Conservation (phyloP, 2,113 vertebrate genomes). For the Terrapene triunguis region DNA sequence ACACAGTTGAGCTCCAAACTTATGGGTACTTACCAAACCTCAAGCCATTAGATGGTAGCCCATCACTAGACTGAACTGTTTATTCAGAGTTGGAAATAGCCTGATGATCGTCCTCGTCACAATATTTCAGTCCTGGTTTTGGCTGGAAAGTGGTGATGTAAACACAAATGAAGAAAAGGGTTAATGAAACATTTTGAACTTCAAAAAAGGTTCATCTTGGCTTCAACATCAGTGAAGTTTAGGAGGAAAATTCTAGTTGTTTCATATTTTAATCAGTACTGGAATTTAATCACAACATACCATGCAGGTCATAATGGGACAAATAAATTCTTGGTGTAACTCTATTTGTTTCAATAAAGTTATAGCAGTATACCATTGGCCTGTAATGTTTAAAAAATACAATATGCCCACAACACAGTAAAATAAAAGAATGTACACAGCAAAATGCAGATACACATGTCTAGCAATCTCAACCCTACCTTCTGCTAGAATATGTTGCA, state of each 20-base stretch:
- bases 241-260: not conserved
- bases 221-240: not conserved
- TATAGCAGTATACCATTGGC: not conserved
- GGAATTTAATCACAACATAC: not conserved
- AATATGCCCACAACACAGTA: not conserved
- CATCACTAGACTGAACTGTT: not conserved
- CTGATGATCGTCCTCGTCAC: not conserved
- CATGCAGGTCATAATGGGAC: not conserved
- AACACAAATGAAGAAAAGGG: not conserved
- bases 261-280: not conserved
- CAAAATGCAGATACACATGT: not conserved
- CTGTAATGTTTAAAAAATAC: not conserved
- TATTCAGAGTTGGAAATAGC: not conserved
- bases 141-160: accelerated
- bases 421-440: not conserved
- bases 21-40: not conserved
- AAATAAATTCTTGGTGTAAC: not conserved
- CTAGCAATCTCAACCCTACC: not conserved
- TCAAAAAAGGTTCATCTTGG: not conserved
- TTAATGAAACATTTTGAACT: not conserved
- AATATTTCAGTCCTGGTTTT: not conserved
- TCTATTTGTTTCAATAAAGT: not conserved
- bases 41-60: not conserved
- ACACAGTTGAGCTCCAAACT: not conserved
- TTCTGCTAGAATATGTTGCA: accelerated